A percentile compares a stretch with the other conserved stretches of the same genome.
phyloP scores from a whole-genome alignment of 1,140 invertebrate species.

The Reticulitermes speratus region DNA sequence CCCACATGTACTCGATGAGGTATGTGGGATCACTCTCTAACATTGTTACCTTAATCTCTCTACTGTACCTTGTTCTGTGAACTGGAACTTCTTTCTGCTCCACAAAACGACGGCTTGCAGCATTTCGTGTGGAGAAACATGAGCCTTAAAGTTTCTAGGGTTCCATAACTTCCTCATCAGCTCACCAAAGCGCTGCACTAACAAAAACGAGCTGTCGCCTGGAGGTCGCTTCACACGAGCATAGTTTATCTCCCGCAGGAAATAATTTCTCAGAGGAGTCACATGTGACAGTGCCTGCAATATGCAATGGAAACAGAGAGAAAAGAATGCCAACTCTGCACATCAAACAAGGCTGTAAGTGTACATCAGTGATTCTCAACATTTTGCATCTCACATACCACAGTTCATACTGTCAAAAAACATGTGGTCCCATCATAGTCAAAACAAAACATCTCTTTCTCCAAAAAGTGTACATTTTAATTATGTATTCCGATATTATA shows the following conservation, averaged over 20 bases:
- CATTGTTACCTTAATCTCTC: no score
- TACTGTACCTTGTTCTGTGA: conserved; percentile 87
- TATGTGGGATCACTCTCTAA: no score
- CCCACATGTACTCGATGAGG: no score
- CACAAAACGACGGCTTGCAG: conserved; percentile 97
- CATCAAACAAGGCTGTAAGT: no score
- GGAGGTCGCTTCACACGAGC: conserved; percentile 83
- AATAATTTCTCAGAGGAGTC: conserved; percentile 90
- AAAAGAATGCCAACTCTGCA: no score
- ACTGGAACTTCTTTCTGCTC: conserved; percentile 98
- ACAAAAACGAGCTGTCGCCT: conserved; percentile 85
- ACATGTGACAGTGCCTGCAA: conserved; percentile 90
- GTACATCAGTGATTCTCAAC: no score
- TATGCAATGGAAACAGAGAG: conserved; percentile 34
- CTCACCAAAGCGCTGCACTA: conserved; percentile 97
- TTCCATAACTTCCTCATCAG: conserved; percentile 98
- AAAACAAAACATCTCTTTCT: no score
- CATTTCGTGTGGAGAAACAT: conserved; percentile 99
- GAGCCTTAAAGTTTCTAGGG: conserved; percentile 97
- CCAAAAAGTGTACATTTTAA: no score
- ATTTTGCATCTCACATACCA: no score
- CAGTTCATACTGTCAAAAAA: no score
- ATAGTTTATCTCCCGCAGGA: conserved; percentile 93
- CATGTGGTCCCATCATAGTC: no score
- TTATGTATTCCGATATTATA: no score